Base-by-base conservation (phyloP, 1,140 invertebrate species). In the Drosophila rufa region DNA sequence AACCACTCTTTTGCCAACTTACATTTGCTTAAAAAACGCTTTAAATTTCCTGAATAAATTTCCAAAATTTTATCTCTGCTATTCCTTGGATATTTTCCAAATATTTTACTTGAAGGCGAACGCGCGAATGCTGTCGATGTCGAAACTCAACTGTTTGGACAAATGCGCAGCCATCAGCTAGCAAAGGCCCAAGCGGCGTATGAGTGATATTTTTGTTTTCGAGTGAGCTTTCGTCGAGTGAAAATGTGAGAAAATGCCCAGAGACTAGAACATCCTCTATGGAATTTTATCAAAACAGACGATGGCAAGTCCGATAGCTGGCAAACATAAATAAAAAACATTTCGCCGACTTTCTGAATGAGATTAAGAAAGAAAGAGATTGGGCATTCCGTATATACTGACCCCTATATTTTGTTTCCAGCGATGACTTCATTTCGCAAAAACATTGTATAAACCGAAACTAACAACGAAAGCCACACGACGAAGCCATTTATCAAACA, bases 61-160 rank as follows among this genome's bases (percentile, higher is more conserved):
- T 50, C 11, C 11, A 62, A 73, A 59, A 56, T 56, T 47, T 15
- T 75, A 22, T 22, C 11, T 42, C 15, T 43, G 12, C 2, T 56
- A 40, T n/a, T 53, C 40, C 25, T 65, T 55, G n/a, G 19, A 30
- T 59, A 47, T 59, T 45, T 67, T 79, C 19, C 14, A 58, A 64
- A 38, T 61, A 59, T 53, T 38, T 45, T 15, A 50, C 51, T 38
- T 47, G 43, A 51, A 68, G 73, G 43, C 61, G 56, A 70, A 64
- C 83, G 83, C 82, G 82, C 79, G 83, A 58, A 82, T 81, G 59
- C 78, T 69, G 80, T 65, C 73, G 51, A 53, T 90, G 84, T 84
- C 62, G 69, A 81, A 45, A 90, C 80, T 90, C 85, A 81, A 89
- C 84, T 89, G 85, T 90, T 89, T 89, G 80, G 80, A 53, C 74